Evolutionary conservation across 92 coral and sea anemone genomes (phyloP).

Genomic region (Paragorgia papillata): DNA sequence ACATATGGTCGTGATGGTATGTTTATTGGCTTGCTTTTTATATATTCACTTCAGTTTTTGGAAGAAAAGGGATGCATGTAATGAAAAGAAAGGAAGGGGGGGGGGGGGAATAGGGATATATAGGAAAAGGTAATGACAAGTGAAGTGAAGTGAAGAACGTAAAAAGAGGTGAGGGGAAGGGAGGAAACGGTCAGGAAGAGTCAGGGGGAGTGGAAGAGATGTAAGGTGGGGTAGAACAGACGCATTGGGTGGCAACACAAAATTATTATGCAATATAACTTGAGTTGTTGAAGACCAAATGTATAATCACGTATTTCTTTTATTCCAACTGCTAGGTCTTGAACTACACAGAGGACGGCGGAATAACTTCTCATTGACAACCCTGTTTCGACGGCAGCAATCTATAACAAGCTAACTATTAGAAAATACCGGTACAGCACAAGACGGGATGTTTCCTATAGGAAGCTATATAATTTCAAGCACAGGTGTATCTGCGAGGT

Average conservation of each 20-base stretch:
- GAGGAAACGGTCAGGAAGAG: too few relatives aligned
- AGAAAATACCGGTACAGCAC: neutral
- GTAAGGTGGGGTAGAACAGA: neutral
- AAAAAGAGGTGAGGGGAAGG: neutral
- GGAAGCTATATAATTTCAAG: too few relatives aligned
- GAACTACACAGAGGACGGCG: conserved; percentile 42
- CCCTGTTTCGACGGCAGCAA: conserved; percentile 18
- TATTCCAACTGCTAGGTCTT: conserved; percentile 1
- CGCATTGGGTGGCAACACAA: too few relatives aligned
- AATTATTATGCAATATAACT: too few relatives aligned
- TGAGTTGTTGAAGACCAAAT: too few relatives aligned
- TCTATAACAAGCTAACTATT: conserved; percentile 22
- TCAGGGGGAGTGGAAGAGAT: too few relatives aligned
- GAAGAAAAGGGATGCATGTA: too few relatives aligned
- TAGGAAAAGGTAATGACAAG: neutral
- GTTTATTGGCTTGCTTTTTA: neutral
- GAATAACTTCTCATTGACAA: conserved; percentile 32
- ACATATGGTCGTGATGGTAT: conserved; percentile 81
- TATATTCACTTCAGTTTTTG: too few relatives aligned
- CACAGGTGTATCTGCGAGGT: too few relatives aligned
- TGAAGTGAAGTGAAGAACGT: neutral
- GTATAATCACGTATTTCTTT: too few relatives aligned
- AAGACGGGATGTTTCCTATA: too few relatives aligned
- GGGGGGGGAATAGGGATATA: neutral
- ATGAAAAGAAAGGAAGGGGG: neutral